Base-by-base conservation (phyloP, 1,140 invertebrate genomes). In the Elymnias hypermnestra region DNA sequence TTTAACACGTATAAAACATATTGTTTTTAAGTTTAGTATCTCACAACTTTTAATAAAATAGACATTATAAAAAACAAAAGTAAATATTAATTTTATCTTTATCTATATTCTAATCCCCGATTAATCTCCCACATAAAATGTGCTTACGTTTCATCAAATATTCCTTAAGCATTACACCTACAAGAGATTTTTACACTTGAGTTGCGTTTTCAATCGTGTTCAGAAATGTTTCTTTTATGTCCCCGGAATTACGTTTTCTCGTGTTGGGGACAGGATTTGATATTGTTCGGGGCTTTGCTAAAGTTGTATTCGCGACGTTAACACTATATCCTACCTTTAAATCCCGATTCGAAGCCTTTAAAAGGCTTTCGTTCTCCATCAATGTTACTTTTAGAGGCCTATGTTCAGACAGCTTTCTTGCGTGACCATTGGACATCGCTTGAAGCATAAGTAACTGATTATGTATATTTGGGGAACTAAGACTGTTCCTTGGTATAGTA, bases 381-480 rank as follows among this genome's bases (percentile, higher is more conserved):
- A 83, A 40, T 12, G 67, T 62, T 5, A 83, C 69, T 39, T 72
- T 77, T 23, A 81, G 44, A 28, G 74, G 68, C 19, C 66, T 62
- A 9, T 74, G 68, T 2, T 81, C 74, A 5, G 66, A 65, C 0
- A 53, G 47, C 26, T 53, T 72, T 26, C 57, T 61, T n/a, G n/a
- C n/a, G 8, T 59, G 61, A 3, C 52, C 63, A 35, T 56, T 64
- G 8, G 66, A 57, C 67, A 81, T 77, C 0, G 72, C 66, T 52
- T 84, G 81, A 5, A 79, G 43, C 28, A 65, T 66, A 26, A 82
- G 33, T 3, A 84, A 42, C 26, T 85, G 82, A 19, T 85, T 83
- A 19, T 85, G 75, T 0, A 85, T 85, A 17, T 85, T 85, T 15
- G 82, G 82, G 5, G 82, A 85, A 46, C 82, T 85, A 7, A 82